Base-by-base conservation (phyloP, 1,140 invertebrate species). In the Aphelinus certus region DNA sequence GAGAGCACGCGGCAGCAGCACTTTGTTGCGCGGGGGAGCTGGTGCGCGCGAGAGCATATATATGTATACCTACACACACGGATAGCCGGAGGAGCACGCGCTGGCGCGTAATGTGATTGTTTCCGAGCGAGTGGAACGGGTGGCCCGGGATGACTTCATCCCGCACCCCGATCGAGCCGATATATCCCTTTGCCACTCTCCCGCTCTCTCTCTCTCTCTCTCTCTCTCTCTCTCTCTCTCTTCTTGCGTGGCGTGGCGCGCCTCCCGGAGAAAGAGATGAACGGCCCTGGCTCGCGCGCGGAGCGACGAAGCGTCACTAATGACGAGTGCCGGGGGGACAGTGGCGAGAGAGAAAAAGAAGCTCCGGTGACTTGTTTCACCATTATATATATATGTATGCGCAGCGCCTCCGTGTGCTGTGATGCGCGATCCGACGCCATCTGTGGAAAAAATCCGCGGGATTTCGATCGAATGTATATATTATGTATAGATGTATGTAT, bases 91-190 rank as follows among this genome's bases (percentile, higher is more conserved):
- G 55, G 48, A 47, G 58, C 71, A 72, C 73, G 73, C 43, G 5
- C 10, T 53, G 2, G 48, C 69, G 61, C 62, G 49, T 88, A 88
- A 88, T 88, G 86, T 88, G 85, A 88, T 88, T 88, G 86, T 88
- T 88, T 88, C 85, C 86, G 77, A 83, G 75, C 81, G 82, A 83
- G 79, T 81, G 80, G 75, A 67, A 80, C 71, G 70, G 75, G 73
- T 69, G 71, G 64, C 71, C 48, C 42, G 46, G 81, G 86, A 88
- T 87, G 85, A 85, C 84, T 88, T 83, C 82, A 87, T 88, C 81
- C 80, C 56, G 45, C 58, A 55, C 53, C 64, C 45, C 65, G 3
- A 42, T 58, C 48, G 58, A 26, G 9, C 26, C 26, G 26, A 26
- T 26, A 26, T 26, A 70, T 61, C 51, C 48, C 60, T 65, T 66